phyloP scores from a whole-genome alignment of 2,113 vertebrate species.

The Malurus melanocephalus region DNA sequence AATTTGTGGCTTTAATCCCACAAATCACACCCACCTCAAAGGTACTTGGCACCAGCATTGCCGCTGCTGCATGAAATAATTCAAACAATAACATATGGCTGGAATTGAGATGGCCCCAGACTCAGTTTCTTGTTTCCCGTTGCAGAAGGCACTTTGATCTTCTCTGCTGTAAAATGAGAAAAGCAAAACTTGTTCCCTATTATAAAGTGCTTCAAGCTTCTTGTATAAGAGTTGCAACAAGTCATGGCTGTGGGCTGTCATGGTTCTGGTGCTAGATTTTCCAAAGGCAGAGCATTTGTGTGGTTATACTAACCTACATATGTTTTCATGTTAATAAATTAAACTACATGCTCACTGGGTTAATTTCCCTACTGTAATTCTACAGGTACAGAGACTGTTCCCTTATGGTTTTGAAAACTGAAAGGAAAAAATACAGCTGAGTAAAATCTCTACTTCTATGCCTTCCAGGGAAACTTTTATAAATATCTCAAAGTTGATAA shows the following conservation, averaged over 20 bases:
- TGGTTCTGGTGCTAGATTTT: not conserved
- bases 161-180: not conserved
- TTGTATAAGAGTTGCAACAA: not conserved
- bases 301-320: not conserved
- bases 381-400: not conserved
- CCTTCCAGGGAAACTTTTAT: not conserved
- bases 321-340: not conserved
- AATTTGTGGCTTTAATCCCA: not conserved
- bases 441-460: not conserved
- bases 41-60: not conserved
- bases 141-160: not conserved
- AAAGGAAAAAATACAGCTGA: not conserved
- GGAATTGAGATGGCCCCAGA: not conserved
- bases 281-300: not conserved
- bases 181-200: not conserved
- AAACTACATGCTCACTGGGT: not conserved
- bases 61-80: not conserved
- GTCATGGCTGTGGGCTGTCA: not conserved
- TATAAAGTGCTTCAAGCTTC: not conserved
- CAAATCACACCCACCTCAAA: not conserved
- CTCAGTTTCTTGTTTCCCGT: not conserved
- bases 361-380: not conserved
- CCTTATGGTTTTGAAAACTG: not conserved
- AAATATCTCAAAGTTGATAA: not conserved
- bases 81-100: slow-evolving; percentile 2